Conservation (phyloP, 2,797 vertebrate genomes). For the Lerista edwardsae region DNA sequence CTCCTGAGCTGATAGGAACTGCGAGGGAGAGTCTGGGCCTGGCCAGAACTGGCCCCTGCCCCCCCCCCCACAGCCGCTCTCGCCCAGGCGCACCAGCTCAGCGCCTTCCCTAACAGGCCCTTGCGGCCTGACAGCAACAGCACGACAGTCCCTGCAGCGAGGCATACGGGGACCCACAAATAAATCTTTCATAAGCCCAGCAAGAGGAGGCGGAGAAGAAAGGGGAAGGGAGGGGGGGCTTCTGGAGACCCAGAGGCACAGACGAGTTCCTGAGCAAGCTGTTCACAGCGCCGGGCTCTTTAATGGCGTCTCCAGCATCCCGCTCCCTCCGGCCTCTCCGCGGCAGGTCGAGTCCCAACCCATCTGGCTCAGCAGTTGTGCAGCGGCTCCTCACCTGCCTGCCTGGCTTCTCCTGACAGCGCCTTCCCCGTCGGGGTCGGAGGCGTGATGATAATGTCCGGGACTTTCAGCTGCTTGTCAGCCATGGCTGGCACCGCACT, state of each 20-base stretch:
- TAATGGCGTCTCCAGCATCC: background rate
- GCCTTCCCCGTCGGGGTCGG: constrained; percentile 75
- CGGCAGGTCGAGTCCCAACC: background rate
- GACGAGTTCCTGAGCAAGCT: constrained; percentile 4
- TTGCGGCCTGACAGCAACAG: background rate
- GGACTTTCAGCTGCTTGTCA: constrained; percentile 68
- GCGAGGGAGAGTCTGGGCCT: background rate
- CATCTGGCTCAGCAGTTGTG: background rate
- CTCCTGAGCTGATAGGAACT: too few species aligned
- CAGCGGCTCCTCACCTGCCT: background rate
- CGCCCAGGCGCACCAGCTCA: background rate
- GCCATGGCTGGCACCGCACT: constrained; percentile 9
- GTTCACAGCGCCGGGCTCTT: background rate
- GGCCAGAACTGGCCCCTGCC: accelerated
- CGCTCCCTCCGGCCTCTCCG: background rate
- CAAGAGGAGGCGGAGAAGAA: background rate
- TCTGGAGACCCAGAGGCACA: background rate
- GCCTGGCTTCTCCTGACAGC: constrained; percentile 56
- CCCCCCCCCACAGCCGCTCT: background rate
- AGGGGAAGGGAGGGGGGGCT: background rate
- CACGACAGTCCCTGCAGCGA: background rate
- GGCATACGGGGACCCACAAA: background rate
- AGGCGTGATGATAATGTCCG: constrained; percentile 80
- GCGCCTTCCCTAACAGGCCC: background rate
- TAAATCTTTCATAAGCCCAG: background rate